Base-by-base conservation (phyloP, 2,113 vertebrate species). In the Jacana jacana region DNA sequence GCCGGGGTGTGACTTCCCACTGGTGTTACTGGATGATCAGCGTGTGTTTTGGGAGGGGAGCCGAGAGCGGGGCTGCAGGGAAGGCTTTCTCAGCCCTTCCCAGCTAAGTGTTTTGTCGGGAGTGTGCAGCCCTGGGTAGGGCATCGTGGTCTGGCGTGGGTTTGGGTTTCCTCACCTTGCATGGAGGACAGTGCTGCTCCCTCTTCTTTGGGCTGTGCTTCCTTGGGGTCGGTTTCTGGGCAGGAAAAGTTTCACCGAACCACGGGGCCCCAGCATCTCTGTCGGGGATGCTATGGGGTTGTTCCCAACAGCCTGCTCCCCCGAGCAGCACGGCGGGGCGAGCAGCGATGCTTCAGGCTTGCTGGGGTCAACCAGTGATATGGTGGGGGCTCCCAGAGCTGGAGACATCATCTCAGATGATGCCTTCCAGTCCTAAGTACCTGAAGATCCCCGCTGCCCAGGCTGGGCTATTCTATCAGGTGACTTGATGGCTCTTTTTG, bases 121-220 rank as follows among this genome's bases (percentile, higher is more conserved):
- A 40, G 13, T 3, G 5, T 7, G 65, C 2, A 71, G 33, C 44
- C 12, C 0, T 10, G 39, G 63, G 13, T 15, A 7, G 39, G n/a
- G 33, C 33, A 18, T 4, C 1, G 0, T 0, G 1, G 9, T 19
- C 23, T 1, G 1, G 33, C 44, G 13, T 40, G 55, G 35, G 4
- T 48, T n/a, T 28, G 78, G 42, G 52, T 9, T 7, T 23, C 55
- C 52, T 58, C 39, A 0, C 25, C 17, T 23, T 11, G 17, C 7
- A 0, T 0, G 15, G 23, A 48, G n/a, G 17, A 9, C 0, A 7
- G 13, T 1, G 13, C 24, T 65, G 25, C 42, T 31, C 0, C 0
- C 58, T 39, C 24, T 51, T 79, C 23, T 27, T 46, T 0, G 48
- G 35, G 4, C 39, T 17, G 11, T 18, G 33, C 61, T 48, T 33